phyloP scores from a whole-genome alignment of 2,113 vertebrate species.

The Periophthalmodon schlosseri region DNA sequence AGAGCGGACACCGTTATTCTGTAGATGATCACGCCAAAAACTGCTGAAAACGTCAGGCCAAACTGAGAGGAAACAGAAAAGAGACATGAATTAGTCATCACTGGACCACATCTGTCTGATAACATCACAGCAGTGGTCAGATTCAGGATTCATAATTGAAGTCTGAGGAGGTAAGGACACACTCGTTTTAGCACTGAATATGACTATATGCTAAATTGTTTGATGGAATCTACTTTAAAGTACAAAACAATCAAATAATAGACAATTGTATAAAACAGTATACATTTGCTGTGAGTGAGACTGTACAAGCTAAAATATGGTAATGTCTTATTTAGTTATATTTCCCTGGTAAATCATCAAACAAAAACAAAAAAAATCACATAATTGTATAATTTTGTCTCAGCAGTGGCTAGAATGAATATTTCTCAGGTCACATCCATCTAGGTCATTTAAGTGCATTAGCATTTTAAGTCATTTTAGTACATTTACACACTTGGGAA shows the following conservation, averaged over 20 bases:
- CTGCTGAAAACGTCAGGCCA: constrained; percentile 88
- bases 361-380: too few relatives aligned
- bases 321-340: too few relatives aligned
- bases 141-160: constrained; percentile 30
- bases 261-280: too few relatives aligned
- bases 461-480: too few relatives aligned
- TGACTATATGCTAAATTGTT: background rate
- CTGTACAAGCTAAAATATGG: too few relatives aligned
- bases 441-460: constrained; percentile 18
- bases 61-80: constrained; percentile 73
- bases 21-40: constrained; percentile 93
- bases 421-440: constrained; percentile 16
- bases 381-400: background rate
- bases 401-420: constrained; percentile 9
- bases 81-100: background rate
- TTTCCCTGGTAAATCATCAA: too few relatives aligned
- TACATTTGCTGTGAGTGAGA: too few relatives aligned
- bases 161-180: background rate
- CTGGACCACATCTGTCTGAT: constrained; percentile 1
- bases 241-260: too few relatives aligned
- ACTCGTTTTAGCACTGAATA: background rate
- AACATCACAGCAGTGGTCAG: background rate
- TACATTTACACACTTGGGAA: background rate
- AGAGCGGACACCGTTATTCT: constrained; percentile 88
- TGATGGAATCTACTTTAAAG: too few relatives aligned